Percentiles rank a stretch among this genome's conserved stretches.
Conservation (phyloP, 1,140 invertebrate species). For the Olivierus martensii region DNA sequence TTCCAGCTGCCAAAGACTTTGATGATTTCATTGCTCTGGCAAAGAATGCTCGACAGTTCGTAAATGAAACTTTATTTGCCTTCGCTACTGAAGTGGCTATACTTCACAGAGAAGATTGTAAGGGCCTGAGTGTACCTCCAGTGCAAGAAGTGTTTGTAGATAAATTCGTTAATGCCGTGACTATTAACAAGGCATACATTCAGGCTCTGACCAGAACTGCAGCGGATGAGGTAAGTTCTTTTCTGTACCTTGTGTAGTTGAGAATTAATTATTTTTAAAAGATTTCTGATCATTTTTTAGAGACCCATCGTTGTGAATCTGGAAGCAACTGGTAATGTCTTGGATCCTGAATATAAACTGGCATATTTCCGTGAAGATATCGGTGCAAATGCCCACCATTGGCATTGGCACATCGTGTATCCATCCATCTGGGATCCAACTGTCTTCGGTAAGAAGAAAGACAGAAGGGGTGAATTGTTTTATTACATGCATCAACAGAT, state of each 20-base stretch:
- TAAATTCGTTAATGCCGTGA: conserved; percentile 9
- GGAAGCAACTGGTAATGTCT: conserved; percentile 9
- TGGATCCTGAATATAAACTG: conserved; percentile 34
- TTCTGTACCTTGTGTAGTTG: too few relatives aligned
- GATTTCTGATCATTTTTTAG: not conserved
- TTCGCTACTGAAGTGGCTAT: conserved; percentile 9
- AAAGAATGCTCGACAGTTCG: conserved; percentile 8
- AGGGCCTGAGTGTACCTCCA: conserved; percentile 8
- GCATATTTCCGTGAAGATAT: conserved; percentile 53
- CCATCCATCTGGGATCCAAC: conserved; percentile 34
- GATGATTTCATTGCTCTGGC: conserved; percentile 8
- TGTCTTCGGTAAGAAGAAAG: conserved; percentile 35
- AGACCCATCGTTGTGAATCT: conserved; percentile 4
- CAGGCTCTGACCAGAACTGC: not conserved
- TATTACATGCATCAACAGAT: conserved; percentile 60
- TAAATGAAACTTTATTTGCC: conserved; percentile 11
- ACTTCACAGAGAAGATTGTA: conserved; percentile 11
- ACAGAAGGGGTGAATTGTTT: conserved; percentile 56
- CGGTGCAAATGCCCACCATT: conserved; percentile 51
- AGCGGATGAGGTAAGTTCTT: conserved; percentile 1
- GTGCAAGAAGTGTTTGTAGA: conserved; percentile 14
- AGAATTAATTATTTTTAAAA: too few relatives aligned
- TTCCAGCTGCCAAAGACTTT: conserved; percentile 11
- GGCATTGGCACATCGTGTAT: conserved; percentile 34
- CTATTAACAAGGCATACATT: conserved; percentile 9